Evolutionary conservation across 2,113 vertebrate species (phyloP).

Genomic region (Corynorhinus townsendii): DNA sequence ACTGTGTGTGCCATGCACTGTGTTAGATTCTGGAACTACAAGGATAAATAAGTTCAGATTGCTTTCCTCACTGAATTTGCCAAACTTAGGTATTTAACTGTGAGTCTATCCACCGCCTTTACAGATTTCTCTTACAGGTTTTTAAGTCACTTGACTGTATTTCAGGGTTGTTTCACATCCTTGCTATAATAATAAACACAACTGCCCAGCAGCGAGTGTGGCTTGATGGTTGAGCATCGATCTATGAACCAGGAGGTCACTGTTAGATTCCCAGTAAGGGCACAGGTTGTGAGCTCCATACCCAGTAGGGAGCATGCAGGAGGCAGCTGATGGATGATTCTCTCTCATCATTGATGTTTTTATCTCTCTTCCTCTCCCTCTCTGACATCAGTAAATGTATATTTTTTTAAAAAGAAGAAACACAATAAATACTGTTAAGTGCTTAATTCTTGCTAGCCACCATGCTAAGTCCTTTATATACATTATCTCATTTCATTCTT

Average conservation of each 20-base stretch:
- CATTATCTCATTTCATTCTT: conserved; percentile 29
- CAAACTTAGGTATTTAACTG: background rate
- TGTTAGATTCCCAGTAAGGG: background rate
- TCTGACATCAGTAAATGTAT: too few species aligned
- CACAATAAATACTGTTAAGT: background rate
- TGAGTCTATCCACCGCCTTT: background rate
- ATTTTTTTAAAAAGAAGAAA: background rate
- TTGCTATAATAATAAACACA: conserved; percentile 8
- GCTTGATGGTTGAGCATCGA: background rate
- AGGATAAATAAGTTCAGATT: conserved; percentile 14
- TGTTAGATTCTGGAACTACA: background rate
- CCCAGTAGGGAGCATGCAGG: too few species aligned
- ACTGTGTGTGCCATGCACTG: background rate
- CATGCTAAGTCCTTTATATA: background rate
- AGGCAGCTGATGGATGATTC: too few species aligned
- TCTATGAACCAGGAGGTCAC: background rate
- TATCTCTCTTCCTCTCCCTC: too few species aligned
- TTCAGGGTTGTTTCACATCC: background rate
- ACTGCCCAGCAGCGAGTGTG: too few species aligned
- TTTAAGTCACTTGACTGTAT: conserved; percentile 31
- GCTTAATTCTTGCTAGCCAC: background rate
- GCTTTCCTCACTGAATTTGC: conserved; percentile 36
- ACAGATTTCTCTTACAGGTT: background rate
- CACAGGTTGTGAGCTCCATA: too few species aligned
- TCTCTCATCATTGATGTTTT: too few species aligned